Evolutionary conservation across 2,888 invertebrate genomes (phyloP), one percentile per base, ranked within the genome.

Genomic region (Drosophila borealis): DNA sequence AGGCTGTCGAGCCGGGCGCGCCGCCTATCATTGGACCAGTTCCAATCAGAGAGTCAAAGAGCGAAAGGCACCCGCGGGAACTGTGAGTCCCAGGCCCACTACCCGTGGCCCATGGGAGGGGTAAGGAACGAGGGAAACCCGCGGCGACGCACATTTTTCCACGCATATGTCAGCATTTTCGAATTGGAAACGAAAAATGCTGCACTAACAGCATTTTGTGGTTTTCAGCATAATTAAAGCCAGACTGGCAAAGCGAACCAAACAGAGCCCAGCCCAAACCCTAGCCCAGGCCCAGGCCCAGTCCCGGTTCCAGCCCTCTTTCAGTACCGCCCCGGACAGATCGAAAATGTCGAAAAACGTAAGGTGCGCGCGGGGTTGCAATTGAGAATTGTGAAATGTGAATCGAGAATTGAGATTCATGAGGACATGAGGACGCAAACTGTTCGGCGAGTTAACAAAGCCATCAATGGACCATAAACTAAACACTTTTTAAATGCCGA

Each of bases 381-480:
- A 76, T 76, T 42, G 74, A 74, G 79, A 34, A 53, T 55, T 29
- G 29, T 29, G 29, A n/a, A 29, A 29, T 59, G 74, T 46, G 62
- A 48, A 59, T 69, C 53, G 48, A 50, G 61, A 25, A 74, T 71
- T 82, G 71, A 55, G 72, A 83, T 66, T 88, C 71, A 70, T 65
- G 74, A 66, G 74, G 46, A 9, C 44, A 37, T 63, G 80, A 8
- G 29, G 29, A 70, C 64, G 64, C 66, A 78, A 81, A 78, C 68
- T 51, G 62, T 51, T 89, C 75, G 77, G 64, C 89, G 82, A 91
- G 88, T 92, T 91, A 92, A 92, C 91, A 90, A 83, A 90, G 90
- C 91, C 90, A 92, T 92, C 91, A 91, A 88, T 90, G 87, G 78
- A 81, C 90, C 83, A 91, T 91, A 91, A 91, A 91, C 92, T 91